These are phyloP conservation scores for Venusia cambrica DNA, from an alignment of 2,888 invertebrate genomes.

Conservation along the genomic window DNA sequence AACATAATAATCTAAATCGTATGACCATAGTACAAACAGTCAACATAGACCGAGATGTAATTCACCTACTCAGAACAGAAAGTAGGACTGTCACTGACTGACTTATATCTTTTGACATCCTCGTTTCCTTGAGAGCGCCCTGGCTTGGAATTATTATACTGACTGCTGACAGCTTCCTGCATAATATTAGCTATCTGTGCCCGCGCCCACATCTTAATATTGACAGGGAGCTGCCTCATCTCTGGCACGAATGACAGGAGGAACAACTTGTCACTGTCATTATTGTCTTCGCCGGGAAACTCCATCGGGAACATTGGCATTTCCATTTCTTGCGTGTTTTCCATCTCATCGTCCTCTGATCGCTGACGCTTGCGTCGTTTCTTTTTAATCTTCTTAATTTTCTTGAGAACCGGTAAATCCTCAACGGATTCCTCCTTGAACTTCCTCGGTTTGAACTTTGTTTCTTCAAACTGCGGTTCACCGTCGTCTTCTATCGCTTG, in stretches of 20 bases:
- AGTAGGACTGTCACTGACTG: conserved; percentile 31
- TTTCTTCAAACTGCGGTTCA: too few species aligned
- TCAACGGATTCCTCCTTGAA: conserved; percentile 6
- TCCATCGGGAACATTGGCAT: conserved; percentile 52
- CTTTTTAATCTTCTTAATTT: conserved; percentile 39
- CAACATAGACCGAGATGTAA: too few species aligned
- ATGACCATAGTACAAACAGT: too few species aligned
- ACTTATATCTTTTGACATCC: conserved; percentile 43
- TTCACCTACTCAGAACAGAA: too few species aligned
- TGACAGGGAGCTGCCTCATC: conserved; percentile 61
- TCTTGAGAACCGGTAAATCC: conserved; percentile 19
- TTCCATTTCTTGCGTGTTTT: conserved; percentile 51
- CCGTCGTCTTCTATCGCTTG: conserved; percentile 22
- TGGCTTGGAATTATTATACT: conserved; percentile 52
- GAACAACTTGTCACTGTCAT: conserved; percentile 62
- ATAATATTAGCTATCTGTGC: conserved; percentile 68
- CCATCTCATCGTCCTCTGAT: conserved; percentile 23
- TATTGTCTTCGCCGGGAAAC: conserved; percentile 38
- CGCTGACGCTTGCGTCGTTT: conserved; percentile 35
- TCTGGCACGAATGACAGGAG: conserved; percentile 68
- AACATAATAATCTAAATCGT: too few species aligned
- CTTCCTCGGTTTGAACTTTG: too few species aligned
- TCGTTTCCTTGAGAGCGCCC: conserved; percentile 31
- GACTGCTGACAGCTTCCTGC: conserved; percentile 67
- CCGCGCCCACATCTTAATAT: conserved; percentile 73